These are phyloP conservation scores for Parnassius mnemosyne DNA, from an alignment of 2,888 invertebrate species.

Conservation along the genomic window DNA sequence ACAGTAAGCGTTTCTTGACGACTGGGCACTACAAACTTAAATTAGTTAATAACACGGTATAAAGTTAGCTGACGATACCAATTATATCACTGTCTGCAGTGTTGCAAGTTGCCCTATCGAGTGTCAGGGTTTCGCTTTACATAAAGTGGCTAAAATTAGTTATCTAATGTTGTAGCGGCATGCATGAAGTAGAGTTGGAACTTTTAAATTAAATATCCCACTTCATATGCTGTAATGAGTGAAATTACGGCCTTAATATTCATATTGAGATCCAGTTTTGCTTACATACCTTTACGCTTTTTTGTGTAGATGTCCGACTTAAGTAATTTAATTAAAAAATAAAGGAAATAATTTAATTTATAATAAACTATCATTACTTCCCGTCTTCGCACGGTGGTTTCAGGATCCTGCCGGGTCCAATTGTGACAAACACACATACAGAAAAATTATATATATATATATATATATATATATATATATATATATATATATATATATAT, in stretches of 20 bases:
- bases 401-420: too few species aligned
- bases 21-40: slow-evolving; percentile 36
- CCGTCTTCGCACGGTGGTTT: too few species aligned
- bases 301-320: too few species aligned
- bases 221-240: slow-evolving; percentile 38
- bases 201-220: slow-evolving; percentile 46
- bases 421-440: too few species aligned
- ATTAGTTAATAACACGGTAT: slow-evolving; percentile 34
- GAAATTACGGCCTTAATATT: neutral
- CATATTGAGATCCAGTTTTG: too few species aligned
- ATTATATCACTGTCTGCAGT: slow-evolving; percentile 39
- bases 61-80: slow-evolving; percentile 38
- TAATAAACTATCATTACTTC: too few species aligned
- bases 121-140: slow-evolving; percentile 59
- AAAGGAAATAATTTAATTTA: too few species aligned
- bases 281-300: too few species aligned
- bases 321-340: too few species aligned
- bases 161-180: slow-evolving; percentile 51
- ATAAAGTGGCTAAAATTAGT: slow-evolving; percentile 71
- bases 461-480: too few species aligned
- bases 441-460: too few species aligned
- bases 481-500: too few species aligned
- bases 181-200: slow-evolving; percentile 58
- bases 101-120: slow-evolving; percentile 63
- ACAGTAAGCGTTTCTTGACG: slow-evolving; percentile 29